Conservation (phyloP, 2,888 invertebrate species). For the Cantharis rufa region DNA sequence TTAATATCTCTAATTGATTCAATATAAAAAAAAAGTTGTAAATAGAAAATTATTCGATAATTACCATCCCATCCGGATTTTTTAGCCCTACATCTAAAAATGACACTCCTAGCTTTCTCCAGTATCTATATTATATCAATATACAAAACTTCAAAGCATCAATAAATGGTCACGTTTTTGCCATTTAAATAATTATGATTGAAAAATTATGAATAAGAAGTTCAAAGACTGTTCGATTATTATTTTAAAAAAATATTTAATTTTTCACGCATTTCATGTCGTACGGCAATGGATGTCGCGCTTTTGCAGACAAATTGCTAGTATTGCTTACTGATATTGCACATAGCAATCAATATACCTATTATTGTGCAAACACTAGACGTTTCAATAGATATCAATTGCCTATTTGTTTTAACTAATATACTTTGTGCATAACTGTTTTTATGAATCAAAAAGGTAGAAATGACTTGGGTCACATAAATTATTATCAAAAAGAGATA, state of each 20-base stretch:
- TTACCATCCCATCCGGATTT: background rate
- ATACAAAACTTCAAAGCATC: background rate
- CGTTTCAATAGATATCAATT: too few relatives aligned
- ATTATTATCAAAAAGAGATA: too few relatives aligned
- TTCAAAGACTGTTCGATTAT: too few relatives aligned
- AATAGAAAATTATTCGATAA: background rate
- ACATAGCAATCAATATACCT: too few relatives aligned
- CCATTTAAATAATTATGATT: background rate
- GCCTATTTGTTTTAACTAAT: too few relatives aligned
- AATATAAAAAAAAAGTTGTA: background rate
- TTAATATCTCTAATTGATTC: background rate
- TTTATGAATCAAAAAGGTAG: too few relatives aligned
- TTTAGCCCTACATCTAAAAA: background rate
- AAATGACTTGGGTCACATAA: too few relatives aligned
- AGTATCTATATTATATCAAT: background rate
- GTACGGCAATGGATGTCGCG: too few relatives aligned
- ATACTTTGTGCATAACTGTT: too few relatives aligned
- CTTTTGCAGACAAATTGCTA: background rate
- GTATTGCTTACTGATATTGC: too few relatives aligned
- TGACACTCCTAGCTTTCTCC: background rate
- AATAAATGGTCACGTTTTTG: background rate
- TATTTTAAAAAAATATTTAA: background rate
- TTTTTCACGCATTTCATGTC: too few relatives aligned
- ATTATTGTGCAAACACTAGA: too few relatives aligned
- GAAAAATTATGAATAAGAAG: background rate